phyloP scores from a whole-genome alignment of 2,113 vertebrate genomes.

The Bungarus multicinctus region DNA sequence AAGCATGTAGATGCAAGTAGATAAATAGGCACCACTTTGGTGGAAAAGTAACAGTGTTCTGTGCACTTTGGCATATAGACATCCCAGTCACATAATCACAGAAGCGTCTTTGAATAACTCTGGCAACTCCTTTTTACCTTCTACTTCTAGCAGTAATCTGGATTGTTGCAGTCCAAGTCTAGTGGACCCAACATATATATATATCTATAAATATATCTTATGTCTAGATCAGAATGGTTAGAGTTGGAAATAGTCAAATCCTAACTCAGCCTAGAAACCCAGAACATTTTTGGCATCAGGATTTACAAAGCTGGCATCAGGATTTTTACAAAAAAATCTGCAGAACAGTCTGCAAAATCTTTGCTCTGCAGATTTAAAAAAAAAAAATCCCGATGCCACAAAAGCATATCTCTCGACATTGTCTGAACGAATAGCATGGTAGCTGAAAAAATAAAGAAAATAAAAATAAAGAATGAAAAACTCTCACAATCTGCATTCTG shows the following conservation, averaged over 20 bases:
- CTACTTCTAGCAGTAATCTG: neutral
- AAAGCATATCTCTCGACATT: neutral
- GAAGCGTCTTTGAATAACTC: neutral
- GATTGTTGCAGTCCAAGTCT: neutral
- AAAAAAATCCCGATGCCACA: neutral
- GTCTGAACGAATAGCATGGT: neutral
- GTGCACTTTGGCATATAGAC: neutral
- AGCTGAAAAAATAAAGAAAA: neutral
- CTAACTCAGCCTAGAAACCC: neutral
- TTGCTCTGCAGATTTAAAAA: neutral
- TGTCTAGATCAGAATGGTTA: neutral
- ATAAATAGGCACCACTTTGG: neutral
- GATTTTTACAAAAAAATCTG: too few relatives aligned
- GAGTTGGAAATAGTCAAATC: neutral
- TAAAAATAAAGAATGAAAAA: neutral
- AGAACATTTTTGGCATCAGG: neutral
- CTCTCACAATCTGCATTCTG: neutral
- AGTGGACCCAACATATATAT: neutral
- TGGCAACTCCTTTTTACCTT: neutral
- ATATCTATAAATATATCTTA: neutral
- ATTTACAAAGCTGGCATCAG: neutral
- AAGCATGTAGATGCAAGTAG: neutral
- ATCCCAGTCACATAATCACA: neutral
- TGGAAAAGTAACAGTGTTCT: neutral
- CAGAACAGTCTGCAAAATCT: neutral